Evolutionary conservation across 2,797 vertebrate species (phyloP), one percentile per base, ranked within the genome.

Genomic region (Microhierax caerulescens): DNA sequence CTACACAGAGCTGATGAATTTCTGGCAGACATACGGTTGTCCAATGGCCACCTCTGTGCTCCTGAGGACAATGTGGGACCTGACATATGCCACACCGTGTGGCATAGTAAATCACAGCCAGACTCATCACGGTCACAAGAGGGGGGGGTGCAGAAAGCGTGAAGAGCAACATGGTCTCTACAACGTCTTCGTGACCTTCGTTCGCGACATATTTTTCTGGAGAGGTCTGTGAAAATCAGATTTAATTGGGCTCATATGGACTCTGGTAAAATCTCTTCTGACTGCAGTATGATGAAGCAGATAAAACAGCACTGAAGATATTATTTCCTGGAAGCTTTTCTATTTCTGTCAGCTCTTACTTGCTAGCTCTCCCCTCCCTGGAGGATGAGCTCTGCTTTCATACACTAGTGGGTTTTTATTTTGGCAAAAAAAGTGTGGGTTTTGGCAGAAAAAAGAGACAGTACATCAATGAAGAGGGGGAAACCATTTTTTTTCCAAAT

Each of bases 401-500:
- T 60, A 94, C 80, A 74, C 95, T 11, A 64, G 92, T 85, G 93
- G 90, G 93, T 74, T 96, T 96, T 96, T 94, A 95, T 96, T 97
- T 97, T 96, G 95, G 93, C 86, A 86, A 82, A 93, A 89, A 76
- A 88, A 30, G 7, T 88, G 93, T 92, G 88, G 90, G 68, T 89
- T 96, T 96, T 96, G 96, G 96, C 95, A 97, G 88, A 87, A 97
- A 95, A 96, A 95, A 91, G 84, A 97, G 97, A 97, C 94, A 94
- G 95, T 34, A 27, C 91, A 95, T 97, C 97, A 91, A 94, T 93
- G 97, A 93, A 91, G 69, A 92, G 32, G 88, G 88, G 91, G 87
- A 97, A 97, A 96, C 61, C 81, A 93, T 3, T 89, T 95, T 96
- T 96, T 89, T 81, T 10, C 93, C 85, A 93, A 92, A 85, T 61